Percentiles rank a stretch among this genome's conserved stretches.
Conservation (phyloP, 2,113 vertebrate genomes). For the Hippocampus abdominalis region DNA sequence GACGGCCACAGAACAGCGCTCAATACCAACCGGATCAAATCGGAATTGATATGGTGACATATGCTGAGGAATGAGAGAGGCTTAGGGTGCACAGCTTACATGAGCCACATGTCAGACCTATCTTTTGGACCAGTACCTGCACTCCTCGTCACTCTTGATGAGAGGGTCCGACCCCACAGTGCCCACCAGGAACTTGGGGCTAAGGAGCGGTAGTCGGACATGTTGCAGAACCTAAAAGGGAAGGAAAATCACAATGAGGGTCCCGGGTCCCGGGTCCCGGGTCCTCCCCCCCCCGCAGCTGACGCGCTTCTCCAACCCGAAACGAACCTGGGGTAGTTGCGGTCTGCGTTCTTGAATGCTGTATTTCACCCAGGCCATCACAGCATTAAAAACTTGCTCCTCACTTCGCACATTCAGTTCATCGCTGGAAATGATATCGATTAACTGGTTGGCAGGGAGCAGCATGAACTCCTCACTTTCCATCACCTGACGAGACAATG, state of each 20-base stretch:
- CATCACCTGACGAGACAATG: conserved; percentile 81
- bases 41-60: neutral
- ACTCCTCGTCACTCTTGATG: conserved; percentile 98
- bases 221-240: conserved; percentile 87
- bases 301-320: neutral
- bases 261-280: too few relatives aligned
- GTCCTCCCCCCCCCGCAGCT: too few relatives aligned
- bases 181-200: conserved; percentile 96
- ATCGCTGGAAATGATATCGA: conserved; percentile 98
- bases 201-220: conserved; percentile 90
- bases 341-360: conserved; percentile 95
- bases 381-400: conserved; percentile 96
- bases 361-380: conserved; percentile 99
- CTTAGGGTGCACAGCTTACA: neutral
- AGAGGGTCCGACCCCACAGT: conserved; percentile 96
- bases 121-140: conserved; percentile 75
- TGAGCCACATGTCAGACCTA: neutral
- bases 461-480: conserved; percentile 99
- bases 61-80: neutral
- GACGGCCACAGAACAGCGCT: conserved; percentile 7
- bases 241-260: conserved; percentile 1
- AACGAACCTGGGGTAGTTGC: conserved; percentile 89
- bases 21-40: neutral
- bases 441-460: conserved; percentile 95
- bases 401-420: conserved; percentile 97